Evolutionary conservation across 2,888 invertebrate genomes (phyloP).

Genomic region (Axea sp.): DNA sequence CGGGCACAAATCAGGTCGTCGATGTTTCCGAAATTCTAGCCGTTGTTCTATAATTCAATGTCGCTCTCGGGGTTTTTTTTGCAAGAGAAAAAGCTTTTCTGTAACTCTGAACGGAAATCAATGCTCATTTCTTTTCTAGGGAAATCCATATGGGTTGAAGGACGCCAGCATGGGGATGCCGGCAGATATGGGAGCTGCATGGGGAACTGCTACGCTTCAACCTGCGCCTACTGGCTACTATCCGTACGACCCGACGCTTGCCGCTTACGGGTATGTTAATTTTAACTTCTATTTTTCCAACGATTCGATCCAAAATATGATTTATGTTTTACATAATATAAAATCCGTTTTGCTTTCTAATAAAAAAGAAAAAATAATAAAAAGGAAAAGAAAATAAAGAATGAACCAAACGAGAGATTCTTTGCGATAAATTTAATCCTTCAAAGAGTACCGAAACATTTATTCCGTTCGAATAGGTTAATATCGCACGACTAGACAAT

Average conservation of each 20-base stretch:
- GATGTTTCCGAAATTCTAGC: conserved; percentile 21
- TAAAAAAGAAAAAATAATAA: too few species aligned
- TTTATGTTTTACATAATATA: neutral
- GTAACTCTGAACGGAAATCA: conserved; percentile 60
- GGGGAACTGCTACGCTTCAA: conserved; percentile 94
- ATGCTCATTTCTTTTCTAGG: conserved; percentile 83
- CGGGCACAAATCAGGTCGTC: neutral
- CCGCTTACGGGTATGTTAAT: conserved; percentile 93
- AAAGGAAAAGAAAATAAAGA: too few species aligned
- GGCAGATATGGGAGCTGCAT: conserved; percentile 91
- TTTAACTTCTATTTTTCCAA: conserved; percentile 26
- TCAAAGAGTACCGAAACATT: conserved; percentile 11
- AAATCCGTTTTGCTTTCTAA: neutral
- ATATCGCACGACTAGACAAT: conserved; percentile 1
- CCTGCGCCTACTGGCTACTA: conserved; percentile 93
- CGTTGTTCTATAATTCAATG: conserved; percentile 34
- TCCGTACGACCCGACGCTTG: conserved; percentile 94
- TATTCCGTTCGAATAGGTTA: conserved; percentile 4
- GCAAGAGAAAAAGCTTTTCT: conserved; percentile 43
- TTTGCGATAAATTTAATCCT: neutral
- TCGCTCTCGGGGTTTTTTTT: conserved; percentile 36
- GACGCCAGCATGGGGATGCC: conserved; percentile 86
- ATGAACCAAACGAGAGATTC: neutral
- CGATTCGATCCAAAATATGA: neutral
- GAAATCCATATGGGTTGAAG: conserved; percentile 94